Conservation (phyloP, 92 coral and sea anemone species). For the Paragorgia papillata region DNA sequence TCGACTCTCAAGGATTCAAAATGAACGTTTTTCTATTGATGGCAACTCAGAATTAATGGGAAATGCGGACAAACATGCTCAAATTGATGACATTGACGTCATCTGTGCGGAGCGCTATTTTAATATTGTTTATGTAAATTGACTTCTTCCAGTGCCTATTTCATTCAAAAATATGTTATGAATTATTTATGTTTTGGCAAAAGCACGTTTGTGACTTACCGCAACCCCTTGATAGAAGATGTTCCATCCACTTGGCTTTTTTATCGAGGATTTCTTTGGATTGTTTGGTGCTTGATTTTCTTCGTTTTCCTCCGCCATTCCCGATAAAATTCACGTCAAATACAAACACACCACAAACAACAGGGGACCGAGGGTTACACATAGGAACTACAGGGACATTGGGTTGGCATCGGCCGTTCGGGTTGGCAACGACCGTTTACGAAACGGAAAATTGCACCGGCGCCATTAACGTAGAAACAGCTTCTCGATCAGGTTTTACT, state of each 20-base stretch:
- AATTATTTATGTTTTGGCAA: background rate
- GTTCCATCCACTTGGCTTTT: constrained; percentile 59
- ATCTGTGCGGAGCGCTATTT: too few species aligned
- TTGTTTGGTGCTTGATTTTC: background rate
- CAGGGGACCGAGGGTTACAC: background rate
- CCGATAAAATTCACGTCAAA: too few species aligned
- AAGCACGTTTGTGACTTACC: constrained; percentile 29
- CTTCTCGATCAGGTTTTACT: too few species aligned
- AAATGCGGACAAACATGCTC: too few species aligned
- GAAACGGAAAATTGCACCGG: too few species aligned
- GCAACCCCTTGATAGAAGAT: constrained; percentile 45
- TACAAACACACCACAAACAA: background rate
- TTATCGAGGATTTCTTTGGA: constrained; percentile 45
- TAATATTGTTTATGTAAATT: background rate
- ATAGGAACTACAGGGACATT: background rate
- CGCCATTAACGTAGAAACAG: too few species aligned
- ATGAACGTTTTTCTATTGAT: too few species aligned
- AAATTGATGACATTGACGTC: too few species aligned
- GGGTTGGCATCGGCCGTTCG: constrained; percentile 15
- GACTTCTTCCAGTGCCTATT: background rate
- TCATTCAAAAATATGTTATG: background rate
- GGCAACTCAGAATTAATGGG: too few species aligned
- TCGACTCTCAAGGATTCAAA: too few species aligned
- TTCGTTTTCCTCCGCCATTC: constrained; percentile 18
- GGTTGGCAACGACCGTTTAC: too few species aligned